A percentile compares a stretch with the other conserved stretches of the same genome.
Conservation (phyloP, 2,113 vertebrate species). For the Rhabdornis inornatus region DNA sequence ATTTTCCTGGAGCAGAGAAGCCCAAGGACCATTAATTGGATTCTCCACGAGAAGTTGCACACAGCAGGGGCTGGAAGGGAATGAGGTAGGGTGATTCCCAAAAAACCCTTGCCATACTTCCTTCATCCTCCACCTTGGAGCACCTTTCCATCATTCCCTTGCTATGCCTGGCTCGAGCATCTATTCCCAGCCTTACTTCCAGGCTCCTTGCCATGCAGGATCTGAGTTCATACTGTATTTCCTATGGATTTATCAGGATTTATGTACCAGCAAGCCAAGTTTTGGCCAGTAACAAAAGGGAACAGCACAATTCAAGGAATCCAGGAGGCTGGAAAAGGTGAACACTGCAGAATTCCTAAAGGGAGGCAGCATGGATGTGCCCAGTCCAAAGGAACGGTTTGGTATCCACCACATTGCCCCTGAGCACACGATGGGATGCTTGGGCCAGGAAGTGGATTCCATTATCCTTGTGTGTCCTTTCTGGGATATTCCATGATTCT, state of each 20-base stretch:
- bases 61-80: neutral
- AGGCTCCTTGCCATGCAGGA: neutral
- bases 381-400: neutral
- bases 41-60: neutral
- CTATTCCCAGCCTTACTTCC: neutral
- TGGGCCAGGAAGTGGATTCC: neutral
- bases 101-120: accelerated
- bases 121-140: neutral
- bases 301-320: neutral
- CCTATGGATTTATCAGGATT: neutral
- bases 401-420: neutral
- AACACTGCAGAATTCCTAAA: neutral
- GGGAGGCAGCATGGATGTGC: neutral
- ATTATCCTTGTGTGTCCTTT: neutral
- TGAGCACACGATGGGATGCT: neutral
- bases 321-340: neutral
- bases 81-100: neutral
- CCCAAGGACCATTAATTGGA: neutral
- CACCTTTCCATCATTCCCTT: neutral
- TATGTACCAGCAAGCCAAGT: neutral
- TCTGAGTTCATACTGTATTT: neutral
- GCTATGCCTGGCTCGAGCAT: neutral
- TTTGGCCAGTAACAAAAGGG: neutral
- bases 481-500: neutral
- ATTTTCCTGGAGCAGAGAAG: neutral